phyloP scores from a whole-genome alignment of 2,113 vertebrate genomes.

The Forbesichthys agassizii region DNA sequence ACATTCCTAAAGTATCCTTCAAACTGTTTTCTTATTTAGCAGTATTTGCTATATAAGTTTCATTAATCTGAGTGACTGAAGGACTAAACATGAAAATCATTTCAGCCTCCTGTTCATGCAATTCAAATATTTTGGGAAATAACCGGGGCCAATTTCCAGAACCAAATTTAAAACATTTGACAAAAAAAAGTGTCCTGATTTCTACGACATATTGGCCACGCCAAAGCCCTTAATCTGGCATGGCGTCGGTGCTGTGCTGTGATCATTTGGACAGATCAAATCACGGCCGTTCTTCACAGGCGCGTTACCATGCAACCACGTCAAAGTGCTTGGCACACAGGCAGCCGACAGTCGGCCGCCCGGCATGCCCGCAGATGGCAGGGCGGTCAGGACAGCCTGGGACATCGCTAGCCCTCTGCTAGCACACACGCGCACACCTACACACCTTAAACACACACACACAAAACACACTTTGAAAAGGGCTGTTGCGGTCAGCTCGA shows the following conservation, averaged over 20 bases:
- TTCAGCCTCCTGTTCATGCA: neutral
- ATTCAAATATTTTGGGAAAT: neutral
- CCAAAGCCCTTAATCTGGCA: conserved; percentile 6
- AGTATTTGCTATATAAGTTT: neutral
- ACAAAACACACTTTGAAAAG: conserved; percentile 7
- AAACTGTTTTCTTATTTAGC: neutral
- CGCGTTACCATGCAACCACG: conserved; percentile 68
- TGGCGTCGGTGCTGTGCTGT: conserved; percentile 31
- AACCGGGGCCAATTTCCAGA: neutral
- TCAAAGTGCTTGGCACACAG: conserved; percentile 63
- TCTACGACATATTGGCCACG: conserved; percentile 2
- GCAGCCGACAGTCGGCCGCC: conserved; percentile 62
- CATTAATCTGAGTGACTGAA: neutral
- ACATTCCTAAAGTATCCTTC: too few species aligned
- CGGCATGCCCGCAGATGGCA: conserved; percentile 71
- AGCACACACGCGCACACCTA: conserved; percentile 29
- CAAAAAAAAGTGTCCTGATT: neutral
- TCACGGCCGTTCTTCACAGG: conserved; percentile 50
- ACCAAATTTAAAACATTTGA: neutral
- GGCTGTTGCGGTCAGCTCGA: conserved; percentile 50
- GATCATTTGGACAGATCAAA: conserved; percentile 52
- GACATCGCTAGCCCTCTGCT: conserved; percentile 53
- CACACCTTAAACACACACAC: neutral
- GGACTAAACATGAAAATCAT: too few species aligned
- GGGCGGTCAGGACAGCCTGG: conserved; percentile 64